Conservation (phyloP, 2,888 invertebrate genomes). For the Clanis bilineata region DNA sequence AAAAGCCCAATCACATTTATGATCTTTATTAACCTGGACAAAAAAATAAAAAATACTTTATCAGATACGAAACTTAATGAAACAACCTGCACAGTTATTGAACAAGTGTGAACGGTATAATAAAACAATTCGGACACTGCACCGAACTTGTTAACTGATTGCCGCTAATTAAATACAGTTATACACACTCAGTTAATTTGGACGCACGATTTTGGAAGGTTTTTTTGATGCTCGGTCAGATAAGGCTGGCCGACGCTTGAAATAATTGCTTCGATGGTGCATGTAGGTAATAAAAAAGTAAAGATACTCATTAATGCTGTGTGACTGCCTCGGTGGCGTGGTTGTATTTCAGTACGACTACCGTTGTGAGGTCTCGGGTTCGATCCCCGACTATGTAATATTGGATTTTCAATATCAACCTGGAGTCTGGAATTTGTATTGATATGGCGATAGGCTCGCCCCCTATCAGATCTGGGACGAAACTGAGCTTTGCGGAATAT, state of each 20-base stretch:
- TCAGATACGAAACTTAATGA: background rate
- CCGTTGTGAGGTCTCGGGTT: too few species aligned
- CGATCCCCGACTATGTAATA: too few species aligned
- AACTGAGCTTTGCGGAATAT: too few species aligned
- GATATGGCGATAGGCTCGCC: too few species aligned
- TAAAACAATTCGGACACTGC: background rate
- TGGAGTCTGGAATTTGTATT: too few species aligned
- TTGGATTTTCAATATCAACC: too few species aligned
- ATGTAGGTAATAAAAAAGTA: background rate
- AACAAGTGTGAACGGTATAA: background rate
- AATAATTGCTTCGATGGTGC: background rate
- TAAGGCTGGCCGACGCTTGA: background rate
- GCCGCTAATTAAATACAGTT: slow-evolving; percentile 17
- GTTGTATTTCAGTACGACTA: too few species aligned
- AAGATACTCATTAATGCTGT: too few species aligned
- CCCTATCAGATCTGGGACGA: too few species aligned
- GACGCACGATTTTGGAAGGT: background rate
- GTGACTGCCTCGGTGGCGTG: too few species aligned
- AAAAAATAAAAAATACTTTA: background rate
- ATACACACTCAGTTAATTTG: background rate
- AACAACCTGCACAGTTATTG: background rate
- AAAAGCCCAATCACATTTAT: background rate
- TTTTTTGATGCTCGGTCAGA: background rate
- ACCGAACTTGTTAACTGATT: slow-evolving; percentile 5
- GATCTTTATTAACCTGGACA: background rate